Evolutionary conservation across 2,888 invertebrate genomes (phyloP), one percentile per base, ranked within the genome.

Genomic region (Bugula neritina): DNA sequence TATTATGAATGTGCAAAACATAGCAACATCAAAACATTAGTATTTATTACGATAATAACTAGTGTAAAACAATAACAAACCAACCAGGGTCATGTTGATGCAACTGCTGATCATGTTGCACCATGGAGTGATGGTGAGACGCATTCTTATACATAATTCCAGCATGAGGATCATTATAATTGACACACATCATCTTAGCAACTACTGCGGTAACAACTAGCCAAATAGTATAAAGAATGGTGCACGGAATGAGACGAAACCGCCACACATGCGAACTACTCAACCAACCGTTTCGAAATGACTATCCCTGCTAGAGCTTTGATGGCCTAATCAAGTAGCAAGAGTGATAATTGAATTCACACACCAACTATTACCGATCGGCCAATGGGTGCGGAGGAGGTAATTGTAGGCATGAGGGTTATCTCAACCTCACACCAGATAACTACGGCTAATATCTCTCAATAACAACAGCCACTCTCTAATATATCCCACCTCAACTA

Each of bases 121-220:
- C 43, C 43, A 43, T 43, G 10, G 43, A 17, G 27, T 63, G 63
- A 34, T 63, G 63, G 17, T 21, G 13, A 10, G 63, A 2, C 10
- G 63, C 5, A 31, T 63, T 63, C n/a, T 27, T 63, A 31, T 63
- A 63, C 17, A 63, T 27, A 29, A 63, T 31, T 27, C 63, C 63
- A 34, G 63, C 27, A 31, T 63, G 63, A 34, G 63, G 63, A 63
- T 63, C 63, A n/a, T 10, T 5, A 34, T 63, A 63, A 31, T 63
- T 63, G 29, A 63, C 5, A 31, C 63, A 63, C 63, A 63, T 63
- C 63, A 63, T 63, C 21, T 63, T 63, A 27, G 17, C 17, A 43
- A 17, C 43, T 43, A 43, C n/a, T n/a, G n/a, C n/a, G n/a, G n/a
- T n/a, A n/a, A n/a, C n/a, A n/a, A n/a, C n/a, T 43, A 43, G 43